phyloP scores from a whole-genome alignment of 2,113 vertebrate genomes.

The Cygnus atratus region DNA sequence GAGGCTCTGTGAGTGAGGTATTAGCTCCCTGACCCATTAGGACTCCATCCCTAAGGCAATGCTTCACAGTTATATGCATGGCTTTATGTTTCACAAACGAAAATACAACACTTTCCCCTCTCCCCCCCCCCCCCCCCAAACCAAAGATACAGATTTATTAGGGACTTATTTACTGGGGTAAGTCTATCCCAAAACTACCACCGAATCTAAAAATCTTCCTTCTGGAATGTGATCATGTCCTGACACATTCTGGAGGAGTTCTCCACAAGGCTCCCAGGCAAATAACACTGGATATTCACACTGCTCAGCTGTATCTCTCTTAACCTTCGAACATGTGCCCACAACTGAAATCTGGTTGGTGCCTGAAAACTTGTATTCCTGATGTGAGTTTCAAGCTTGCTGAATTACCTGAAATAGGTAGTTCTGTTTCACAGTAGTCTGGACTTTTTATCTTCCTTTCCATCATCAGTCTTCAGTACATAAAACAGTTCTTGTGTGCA shows the following conservation, averaged over 20 bases:
- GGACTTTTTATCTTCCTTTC: background rate
- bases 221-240: slow-evolving; percentile 29
- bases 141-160: background rate
- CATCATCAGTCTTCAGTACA: slow-evolving; percentile 15
- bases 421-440: background rate
- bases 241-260: slow-evolving; percentile 16
- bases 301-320: background rate
- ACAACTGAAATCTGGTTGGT: background rate
- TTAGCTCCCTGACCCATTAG: background rate
- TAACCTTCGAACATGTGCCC: background rate
- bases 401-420: background rate
- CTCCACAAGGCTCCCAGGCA: background rate
- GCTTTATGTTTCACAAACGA: background rate
- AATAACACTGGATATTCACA: background rate
- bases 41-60: background rate
- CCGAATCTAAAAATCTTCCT: background rate
- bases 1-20: background rate
- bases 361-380: background rate
- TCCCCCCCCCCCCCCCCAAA: no score
- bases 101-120: background rate
- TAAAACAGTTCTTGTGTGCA: slow-evolving; percentile 15
- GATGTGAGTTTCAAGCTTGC: background rate
- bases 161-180: slow-evolving; percentile 15
- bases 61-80: background rate
- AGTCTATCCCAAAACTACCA: slow-evolving; percentile 22